Conservation (phyloP, 2,113 vertebrate genomes). For the Dicerorhinus sumatrensis region DNA sequence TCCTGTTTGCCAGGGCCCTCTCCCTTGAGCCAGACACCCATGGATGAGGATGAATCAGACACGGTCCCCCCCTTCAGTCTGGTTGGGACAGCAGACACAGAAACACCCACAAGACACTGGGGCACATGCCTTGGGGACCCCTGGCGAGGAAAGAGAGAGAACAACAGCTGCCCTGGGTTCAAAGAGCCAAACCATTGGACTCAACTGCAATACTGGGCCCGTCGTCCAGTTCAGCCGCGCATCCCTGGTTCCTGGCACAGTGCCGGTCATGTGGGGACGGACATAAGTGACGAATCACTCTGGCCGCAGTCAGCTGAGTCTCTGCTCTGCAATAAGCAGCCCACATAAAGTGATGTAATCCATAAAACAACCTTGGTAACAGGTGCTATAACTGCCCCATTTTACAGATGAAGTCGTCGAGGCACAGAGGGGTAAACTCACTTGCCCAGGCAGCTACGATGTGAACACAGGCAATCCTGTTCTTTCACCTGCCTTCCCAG, state of each 20-base stretch:
- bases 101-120: accelerated
- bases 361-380: accelerated
- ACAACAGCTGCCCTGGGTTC: neutral
- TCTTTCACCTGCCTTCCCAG: neutral
- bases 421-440: accelerated
- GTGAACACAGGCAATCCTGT: accelerated
- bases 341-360: accelerated
- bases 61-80: neutral
- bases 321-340: neutral
- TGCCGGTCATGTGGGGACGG: accelerated
- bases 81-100: accelerated
- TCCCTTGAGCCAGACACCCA: accelerated
- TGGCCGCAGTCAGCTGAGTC: accelerated
- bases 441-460: neutral
- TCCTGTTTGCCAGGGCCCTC: neutral
- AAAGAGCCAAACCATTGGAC: neutral
- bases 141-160: neutral
- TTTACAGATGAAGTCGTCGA: neutral
- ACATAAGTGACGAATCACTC: accelerated
- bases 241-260: neutral
- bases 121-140: accelerated
- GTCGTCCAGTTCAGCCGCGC: neutral
- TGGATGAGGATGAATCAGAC: too few relatives aligned
- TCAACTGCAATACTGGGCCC: neutral
- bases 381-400: accelerated